Base-by-base conservation (phyloP, 2,113 vertebrate genomes). In the Lycaon pictus region DNA sequence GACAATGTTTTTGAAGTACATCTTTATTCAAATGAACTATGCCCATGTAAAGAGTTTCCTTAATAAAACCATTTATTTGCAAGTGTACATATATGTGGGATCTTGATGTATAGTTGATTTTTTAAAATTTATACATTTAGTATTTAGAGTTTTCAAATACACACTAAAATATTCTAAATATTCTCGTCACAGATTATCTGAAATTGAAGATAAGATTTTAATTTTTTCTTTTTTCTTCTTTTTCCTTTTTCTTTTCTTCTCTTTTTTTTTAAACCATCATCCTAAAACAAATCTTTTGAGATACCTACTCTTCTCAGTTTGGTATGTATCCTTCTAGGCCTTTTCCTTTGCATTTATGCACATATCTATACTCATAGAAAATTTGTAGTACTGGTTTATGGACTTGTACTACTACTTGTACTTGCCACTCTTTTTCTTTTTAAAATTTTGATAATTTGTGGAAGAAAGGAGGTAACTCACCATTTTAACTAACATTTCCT, bases 121-220 rank as follows among this genome's bases (percentile, higher is more conserved):
- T 96, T 83, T 0, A 12, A 72, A 67, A 71, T 90, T n/a, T 88
- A 53, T 53, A 71, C 27, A 37, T 88, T 86, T 95, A 82, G 20
- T 93, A 11, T 32, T 94, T 72, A 43, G 35, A 48, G 62, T 63
- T 63, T 83, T 93, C 62, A 96, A 79, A 95, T 79, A 53, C 25
- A 53, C 25, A 88, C 27, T 93, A 81, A 96, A 93, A 88, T 92
- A 85, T 92, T 58, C 43, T 63, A 85, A 93, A 65, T 94, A 88
- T 55, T 91, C 81, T 93, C 11, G 13, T 27, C 69, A 65, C 58
- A 97, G 27, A 71, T 90, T 69, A 2, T 88, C 51, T 77, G 88
- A 51, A 87, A 79, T n/a, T 87, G 69, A 80, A 88, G 76, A 48
- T 88, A 85, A 88, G 32, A 6, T 17, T 48, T 55, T 76, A 76